A percentile compares a stretch with the other conserved stretches of the same genome.
These are phyloP conservation scores for Margarornis squamiger DNA, from an alignment of 2,797 vertebrate species.

Conservation along the genomic window DNA sequence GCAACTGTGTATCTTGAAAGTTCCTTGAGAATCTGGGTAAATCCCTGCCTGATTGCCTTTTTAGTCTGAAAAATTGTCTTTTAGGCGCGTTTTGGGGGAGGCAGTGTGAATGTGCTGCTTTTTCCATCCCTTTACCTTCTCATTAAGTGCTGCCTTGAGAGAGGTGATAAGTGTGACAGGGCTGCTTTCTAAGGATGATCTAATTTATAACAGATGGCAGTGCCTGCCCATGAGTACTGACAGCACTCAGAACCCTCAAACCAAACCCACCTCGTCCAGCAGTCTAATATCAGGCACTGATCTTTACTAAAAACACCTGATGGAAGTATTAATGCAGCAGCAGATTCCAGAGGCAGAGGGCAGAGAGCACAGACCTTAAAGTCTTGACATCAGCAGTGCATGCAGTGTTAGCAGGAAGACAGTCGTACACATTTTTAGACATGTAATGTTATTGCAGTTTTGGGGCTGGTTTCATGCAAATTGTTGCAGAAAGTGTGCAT, in stretches of 20 bases:
- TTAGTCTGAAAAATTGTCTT: background rate
- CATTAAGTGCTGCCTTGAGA: background rate
- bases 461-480: background rate
- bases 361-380: background rate
- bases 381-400: background rate
- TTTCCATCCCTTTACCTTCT: background rate
- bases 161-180: background rate
- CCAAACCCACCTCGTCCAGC: background rate
- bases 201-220: background rate
- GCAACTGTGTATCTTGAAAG: background rate
- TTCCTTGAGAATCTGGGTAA: background rate
- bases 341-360: background rate
- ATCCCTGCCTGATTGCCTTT: background rate
- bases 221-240: too few relatives aligned
- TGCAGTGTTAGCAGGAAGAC: background rate
- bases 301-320: background rate
- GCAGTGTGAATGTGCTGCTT: background rate
- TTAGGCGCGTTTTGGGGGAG: background rate
- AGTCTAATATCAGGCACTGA: background rate
- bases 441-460: background rate
- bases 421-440: fast-evolving
- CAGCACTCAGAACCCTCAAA: background rate
- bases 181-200: background rate
- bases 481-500: background rate
- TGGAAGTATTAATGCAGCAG: background rate